Percentiles rank a stretch among this genome's conserved stretches.
Conservation (phyloP, 2,113 vertebrate species). For the Gopherus evgoodei region DNA sequence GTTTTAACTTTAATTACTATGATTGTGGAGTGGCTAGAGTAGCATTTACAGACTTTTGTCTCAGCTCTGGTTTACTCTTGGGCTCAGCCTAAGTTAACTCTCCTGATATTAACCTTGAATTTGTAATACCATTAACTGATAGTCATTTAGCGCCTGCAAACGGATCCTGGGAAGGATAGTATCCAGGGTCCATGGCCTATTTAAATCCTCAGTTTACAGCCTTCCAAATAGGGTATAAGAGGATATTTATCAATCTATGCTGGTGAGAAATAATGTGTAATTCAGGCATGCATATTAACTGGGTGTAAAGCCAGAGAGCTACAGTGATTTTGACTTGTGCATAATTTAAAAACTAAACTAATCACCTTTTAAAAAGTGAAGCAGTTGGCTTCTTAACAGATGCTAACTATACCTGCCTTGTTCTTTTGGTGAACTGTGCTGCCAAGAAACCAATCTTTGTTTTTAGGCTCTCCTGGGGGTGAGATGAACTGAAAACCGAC, state of each 20-base stretch:
- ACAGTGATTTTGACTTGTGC: background rate
- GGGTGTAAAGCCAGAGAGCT: background rate
- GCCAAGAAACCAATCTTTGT: background rate
- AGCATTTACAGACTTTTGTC: background rate
- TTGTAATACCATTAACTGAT: background rate
- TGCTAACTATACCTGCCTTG: background rate
- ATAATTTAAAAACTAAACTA: background rate
- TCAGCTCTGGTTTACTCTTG: background rate
- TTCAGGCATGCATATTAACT: background rate
- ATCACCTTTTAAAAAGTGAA: background rate
- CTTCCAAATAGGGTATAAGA: background rate
- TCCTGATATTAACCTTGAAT: background rate
- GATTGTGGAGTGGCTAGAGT: background rate
- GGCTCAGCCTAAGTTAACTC: background rate
- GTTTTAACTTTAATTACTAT: background rate
- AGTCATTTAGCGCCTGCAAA: background rate
- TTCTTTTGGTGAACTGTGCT: background rate
- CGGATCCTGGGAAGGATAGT: background rate
- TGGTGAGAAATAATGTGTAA: background rate
- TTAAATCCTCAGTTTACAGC: background rate
- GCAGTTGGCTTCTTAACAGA: background rate
- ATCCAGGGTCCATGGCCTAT: background rate
- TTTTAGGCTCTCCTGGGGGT: background rate
- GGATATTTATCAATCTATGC: background rate
- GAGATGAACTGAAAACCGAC: background rate